These are phyloP conservation scores for Parotocinclus haroldoi DNA, from an alignment of 2,797 vertebrate genomes.

Conservation along the genomic window DNA sequence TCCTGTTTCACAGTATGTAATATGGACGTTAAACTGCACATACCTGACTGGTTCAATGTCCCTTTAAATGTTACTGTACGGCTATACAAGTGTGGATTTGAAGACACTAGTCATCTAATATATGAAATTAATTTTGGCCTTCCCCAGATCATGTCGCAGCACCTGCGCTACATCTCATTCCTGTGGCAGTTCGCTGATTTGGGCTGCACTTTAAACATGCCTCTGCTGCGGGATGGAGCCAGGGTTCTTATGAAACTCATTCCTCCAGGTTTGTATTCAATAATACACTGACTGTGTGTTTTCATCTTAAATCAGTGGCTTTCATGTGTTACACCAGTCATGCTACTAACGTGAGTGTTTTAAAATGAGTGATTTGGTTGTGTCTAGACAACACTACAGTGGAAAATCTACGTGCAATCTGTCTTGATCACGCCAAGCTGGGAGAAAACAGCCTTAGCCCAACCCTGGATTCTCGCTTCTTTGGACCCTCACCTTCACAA, in stretches of 20 bases:
- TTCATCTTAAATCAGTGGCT: no score
- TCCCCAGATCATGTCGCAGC: constrained; percentile 93
- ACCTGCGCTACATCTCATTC: constrained; percentile 96
- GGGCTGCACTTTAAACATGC: constrained; percentile 95
- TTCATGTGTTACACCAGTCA: no score
- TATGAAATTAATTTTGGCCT: not conserved
- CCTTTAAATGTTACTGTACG: no score
- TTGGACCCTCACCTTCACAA: constrained; percentile 95
- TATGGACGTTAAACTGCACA: no score
- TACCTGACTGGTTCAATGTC: no score
- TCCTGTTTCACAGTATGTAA: no score
- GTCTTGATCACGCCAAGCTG: constrained; percentile 95
- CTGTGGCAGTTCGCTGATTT: constrained; percentile 98
- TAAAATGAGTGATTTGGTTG: not conserved
- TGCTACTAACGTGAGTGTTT: not conserved
- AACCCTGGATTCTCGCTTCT: constrained; percentile 93
- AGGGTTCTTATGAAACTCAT: constrained; percentile 98
- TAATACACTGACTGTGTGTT: no score
- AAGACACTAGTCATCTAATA: no score
- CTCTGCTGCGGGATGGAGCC: constrained; percentile 91
- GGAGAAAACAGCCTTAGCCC: constrained; percentile 97
- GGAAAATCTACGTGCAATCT: constrained; percentile 92
- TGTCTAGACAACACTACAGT: constrained; percentile 92
- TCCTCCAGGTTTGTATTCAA: constrained; percentile 82
- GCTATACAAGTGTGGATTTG: no score